These are phyloP conservation scores for Drosophila subpulchrella DNA, from an alignment of 1,140 invertebrate genomes.

Conservation along the genomic window DNA sequence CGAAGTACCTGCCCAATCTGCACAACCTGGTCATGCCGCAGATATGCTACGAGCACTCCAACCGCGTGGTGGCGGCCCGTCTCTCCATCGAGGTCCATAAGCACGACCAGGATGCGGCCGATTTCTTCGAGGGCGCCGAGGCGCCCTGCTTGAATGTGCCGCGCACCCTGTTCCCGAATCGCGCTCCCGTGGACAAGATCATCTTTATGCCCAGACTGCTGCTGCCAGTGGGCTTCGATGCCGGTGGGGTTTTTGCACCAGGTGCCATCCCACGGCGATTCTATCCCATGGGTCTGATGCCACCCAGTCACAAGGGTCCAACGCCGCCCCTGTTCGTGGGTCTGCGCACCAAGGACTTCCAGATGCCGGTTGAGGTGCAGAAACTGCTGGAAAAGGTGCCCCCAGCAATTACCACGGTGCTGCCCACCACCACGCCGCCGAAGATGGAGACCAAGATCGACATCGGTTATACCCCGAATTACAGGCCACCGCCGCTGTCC, in stretches of 20 bases:
- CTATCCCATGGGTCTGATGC: slow-evolving; percentile 36
- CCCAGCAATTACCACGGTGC: not conserved
- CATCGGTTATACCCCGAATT: no score
- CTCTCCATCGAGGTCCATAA: not conserved
- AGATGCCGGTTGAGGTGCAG: not conserved
- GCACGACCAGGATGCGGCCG: not conserved
- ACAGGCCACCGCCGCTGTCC: no score
- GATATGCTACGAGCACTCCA: not conserved
- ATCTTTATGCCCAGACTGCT: slow-evolving; percentile 28
- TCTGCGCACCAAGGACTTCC: not conserved
- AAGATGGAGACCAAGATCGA: no score
- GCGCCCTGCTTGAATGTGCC: not conserved
- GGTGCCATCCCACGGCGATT: slow-evolving; percentile 24
- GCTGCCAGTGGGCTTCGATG: slow-evolving; percentile 27
- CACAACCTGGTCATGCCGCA: slow-evolving; percentile 1
- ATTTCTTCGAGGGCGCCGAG: not conserved
- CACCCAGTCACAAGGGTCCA: slow-evolving; percentile 1
- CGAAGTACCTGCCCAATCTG: not conserved
- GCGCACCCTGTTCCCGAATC: slow-evolving; percentile 15
- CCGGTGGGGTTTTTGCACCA: slow-evolving; percentile 23
- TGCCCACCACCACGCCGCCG: no score
- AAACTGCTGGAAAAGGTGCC: not conserved
- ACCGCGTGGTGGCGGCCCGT: not conserved
- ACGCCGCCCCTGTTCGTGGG: slow-evolving; percentile 53
- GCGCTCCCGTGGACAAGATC: slow-evolving; percentile 25